phyloP scores from a whole-genome alignment of 2,113 vertebrate genomes.

The Ctenomys sociabilis region DNA sequence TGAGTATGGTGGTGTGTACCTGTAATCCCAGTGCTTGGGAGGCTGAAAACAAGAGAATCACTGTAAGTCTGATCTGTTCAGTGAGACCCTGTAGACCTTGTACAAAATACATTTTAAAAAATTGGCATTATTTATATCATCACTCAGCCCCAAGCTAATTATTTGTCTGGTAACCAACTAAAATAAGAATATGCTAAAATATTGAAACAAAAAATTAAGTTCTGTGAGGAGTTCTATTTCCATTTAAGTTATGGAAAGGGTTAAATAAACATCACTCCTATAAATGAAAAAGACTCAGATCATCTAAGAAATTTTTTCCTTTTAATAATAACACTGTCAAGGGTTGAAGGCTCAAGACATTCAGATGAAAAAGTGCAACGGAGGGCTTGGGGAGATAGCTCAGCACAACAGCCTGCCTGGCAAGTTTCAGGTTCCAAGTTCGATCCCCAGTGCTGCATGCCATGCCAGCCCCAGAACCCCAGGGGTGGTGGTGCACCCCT shows the following conservation, averaged over 20 bases:
- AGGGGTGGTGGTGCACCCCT: too few species aligned
- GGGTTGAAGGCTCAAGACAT: not conserved
- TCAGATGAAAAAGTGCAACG: not conserved
- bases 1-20: too few species aligned
- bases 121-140: not conserved
- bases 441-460: too few species aligned
- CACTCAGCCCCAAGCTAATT: not conserved
- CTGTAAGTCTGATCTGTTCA: too few species aligned
- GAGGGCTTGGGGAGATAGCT: too few species aligned
- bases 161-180: not conserved
- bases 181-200: not conserved
- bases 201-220: not conserved
- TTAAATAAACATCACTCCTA: not conserved
- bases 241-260: not conserved
- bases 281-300: not conserved
- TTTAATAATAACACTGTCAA: not conserved
- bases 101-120: too few species aligned
- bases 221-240: not conserved
- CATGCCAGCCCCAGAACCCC: too few species aligned
- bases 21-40: too few species aligned
- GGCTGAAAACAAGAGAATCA: too few species aligned
- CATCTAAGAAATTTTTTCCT: not conserved
- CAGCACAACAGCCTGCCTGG: too few species aligned
- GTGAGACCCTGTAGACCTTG: too few species aligned
- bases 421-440: too few species aligned